Conservation (phyloP, 1,140 invertebrate genomes). For the Nephila pilipes region DNA sequence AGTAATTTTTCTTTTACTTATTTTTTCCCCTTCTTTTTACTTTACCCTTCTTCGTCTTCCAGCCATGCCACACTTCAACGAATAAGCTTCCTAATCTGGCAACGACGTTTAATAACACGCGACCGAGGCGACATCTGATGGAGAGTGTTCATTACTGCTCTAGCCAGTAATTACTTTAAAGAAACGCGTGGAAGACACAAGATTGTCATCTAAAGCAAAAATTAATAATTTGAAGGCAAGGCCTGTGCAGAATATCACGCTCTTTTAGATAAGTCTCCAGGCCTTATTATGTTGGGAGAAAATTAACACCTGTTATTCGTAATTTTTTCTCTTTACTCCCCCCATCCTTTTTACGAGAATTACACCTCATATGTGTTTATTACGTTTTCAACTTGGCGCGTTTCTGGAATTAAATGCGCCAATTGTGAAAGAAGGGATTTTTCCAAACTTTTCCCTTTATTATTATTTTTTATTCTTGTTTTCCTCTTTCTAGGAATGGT, state of each 20-base stretch:
- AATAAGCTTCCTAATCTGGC: slow-evolving; percentile 76
- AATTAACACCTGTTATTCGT: slow-evolving; percentile 76
- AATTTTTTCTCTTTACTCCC: slow-evolving; percentile 47
- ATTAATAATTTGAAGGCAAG: slow-evolving; percentile 73
- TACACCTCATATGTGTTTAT: slow-evolving; percentile 77
- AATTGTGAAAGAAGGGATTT: slow-evolving; percentile 19
- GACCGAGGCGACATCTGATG: slow-evolving; percentile 73
- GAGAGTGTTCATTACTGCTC: slow-evolving; percentile 71
- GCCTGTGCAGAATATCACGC: slow-evolving; percentile 63
- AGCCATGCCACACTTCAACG: slow-evolving; percentile 58
- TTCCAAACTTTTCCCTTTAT: slow-evolving; percentile 18
- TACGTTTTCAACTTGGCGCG: slow-evolving; percentile 70
- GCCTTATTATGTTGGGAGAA: slow-evolving; percentile 75
- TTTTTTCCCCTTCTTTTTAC: slow-evolving; percentile 36
- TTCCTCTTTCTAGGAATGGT: not conserved
- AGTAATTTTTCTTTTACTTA: slow-evolving; percentile 61
- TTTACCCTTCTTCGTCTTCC: slow-evolving; percentile 23
- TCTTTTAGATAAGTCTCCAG: slow-evolving; percentile 74
- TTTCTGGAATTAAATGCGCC: slow-evolving; percentile 60
- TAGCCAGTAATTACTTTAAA: slow-evolving; percentile 75
- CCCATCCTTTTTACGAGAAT: slow-evolving; percentile 48
- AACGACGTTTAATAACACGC: slow-evolving; percentile 74
- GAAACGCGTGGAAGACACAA: slow-evolving; percentile 72
- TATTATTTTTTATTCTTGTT: slow-evolving; percentile 12
- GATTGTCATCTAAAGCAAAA: slow-evolving; percentile 75